Evolutionary conservation across 2,888 invertebrate genomes (phyloP).

Genomic region (Lucinisca nassula): DNA sequence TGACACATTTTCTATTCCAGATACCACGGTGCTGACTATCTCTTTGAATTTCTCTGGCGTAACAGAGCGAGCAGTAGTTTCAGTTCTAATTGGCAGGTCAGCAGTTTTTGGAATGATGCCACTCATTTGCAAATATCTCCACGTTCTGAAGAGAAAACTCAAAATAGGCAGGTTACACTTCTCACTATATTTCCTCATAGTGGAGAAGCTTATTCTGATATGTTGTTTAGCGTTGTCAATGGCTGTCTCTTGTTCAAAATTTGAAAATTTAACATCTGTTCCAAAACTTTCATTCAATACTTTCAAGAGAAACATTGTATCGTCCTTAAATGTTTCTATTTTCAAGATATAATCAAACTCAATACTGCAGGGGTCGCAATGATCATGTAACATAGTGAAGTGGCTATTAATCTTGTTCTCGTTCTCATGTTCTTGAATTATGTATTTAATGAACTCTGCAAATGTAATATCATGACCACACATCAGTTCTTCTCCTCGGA

Average conservation of each 20-base stretch:
- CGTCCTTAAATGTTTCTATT: conserved; percentile 74
- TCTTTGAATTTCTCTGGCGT: no score
- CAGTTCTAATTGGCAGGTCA: conserved; percentile 57
- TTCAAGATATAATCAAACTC: conserved; percentile 74
- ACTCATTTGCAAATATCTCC: conserved; percentile 77
- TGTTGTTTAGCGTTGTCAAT: conserved; percentile 53
- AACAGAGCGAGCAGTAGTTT: conserved; percentile 15
- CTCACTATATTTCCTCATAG: conserved; percentile 48
- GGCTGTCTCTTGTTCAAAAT: conserved; percentile 72
- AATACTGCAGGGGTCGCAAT: conserved; percentile 73
- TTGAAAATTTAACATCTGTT: conserved; percentile 65
- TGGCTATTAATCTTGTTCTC: conserved; percentile 61
- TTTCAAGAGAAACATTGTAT: conserved; percentile 58
- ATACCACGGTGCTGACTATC: conserved; percentile 43
- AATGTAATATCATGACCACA: conserved; percentile 80
- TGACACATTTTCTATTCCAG: conserved; percentile 29
- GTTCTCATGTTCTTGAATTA: conserved; percentile 55
- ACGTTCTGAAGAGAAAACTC: conserved; percentile 65
- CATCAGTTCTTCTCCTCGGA: not conserved
- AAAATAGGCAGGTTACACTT: conserved; percentile 64
- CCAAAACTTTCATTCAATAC: conserved; percentile 58
- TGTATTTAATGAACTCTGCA: conserved; percentile 73
- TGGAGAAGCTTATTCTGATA: conserved; percentile 51
- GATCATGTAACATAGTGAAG: conserved; percentile 71
- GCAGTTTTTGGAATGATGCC: conserved; percentile 71